phyloP scores from a whole-genome alignment of 2,797 vertebrate genomes.

The Gephyroberyx darwinii region DNA sequence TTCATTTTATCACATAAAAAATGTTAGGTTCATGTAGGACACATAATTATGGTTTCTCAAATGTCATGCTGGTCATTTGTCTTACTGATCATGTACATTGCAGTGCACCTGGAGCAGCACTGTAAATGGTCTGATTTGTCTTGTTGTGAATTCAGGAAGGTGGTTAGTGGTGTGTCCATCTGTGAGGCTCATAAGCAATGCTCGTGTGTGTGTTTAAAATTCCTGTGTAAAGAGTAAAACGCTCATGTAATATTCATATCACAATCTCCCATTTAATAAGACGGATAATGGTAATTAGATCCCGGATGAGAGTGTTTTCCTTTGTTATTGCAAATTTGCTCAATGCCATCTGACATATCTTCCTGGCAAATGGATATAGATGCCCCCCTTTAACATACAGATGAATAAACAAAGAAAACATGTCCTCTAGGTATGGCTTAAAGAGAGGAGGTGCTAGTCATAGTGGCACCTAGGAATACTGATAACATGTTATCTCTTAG shows the following conservation, averaged over 20 bases:
- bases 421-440: constrained; percentile 57
- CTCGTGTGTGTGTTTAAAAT: constrained; percentile 17
- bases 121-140: constrained; percentile 30
- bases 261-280: constrained; percentile 71
- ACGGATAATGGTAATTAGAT: constrained; percentile 71
- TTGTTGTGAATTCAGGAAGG: constrained; percentile 28
- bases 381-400: constrained; percentile 55
- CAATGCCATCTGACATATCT: constrained; percentile 59
- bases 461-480: constrained; percentile 59
- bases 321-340: constrained; percentile 63
- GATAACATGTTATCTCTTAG: constrained; percentile 59
- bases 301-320: constrained; percentile 66
- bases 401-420: constrained; percentile 67
- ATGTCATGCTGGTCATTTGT: constrained; percentile 71
- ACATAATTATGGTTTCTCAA: constrained; percentile 71
- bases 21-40: constrained; percentile 62
- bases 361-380: constrained; percentile 70
- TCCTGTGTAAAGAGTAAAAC: constrained; percentile 36
- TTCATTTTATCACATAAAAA: constrained; percentile 69
- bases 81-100: constrained; percentile 52
- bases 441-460: constrained; percentile 53
- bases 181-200: not conserved
- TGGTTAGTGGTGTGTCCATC: constrained; percentile 8
- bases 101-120: constrained; percentile 22
- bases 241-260: constrained; percentile 68